Evolutionary conservation across 2,888 invertebrate species (phyloP).

Genomic region (Acanthosepion lycidas): DNA sequence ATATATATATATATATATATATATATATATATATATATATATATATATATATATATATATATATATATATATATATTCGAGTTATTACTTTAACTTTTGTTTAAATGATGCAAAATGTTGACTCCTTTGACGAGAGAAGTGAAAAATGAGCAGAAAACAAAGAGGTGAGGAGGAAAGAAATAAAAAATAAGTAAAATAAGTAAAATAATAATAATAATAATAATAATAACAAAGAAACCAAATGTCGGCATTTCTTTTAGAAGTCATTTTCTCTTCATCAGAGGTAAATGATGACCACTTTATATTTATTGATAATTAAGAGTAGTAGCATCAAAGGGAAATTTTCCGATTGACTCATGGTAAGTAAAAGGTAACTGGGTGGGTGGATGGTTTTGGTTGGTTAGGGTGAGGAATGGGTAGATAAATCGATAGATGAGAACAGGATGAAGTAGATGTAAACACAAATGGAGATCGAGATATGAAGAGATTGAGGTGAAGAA

Average conservation of each 20-base stretch:
- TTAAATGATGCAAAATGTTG: background rate
- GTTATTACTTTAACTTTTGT: background rate
- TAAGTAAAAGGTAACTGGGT: background rate
- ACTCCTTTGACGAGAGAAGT: background rate
- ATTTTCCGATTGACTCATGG: background rate
- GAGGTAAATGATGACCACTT: background rate
- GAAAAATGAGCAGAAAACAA: background rate
- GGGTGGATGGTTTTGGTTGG: background rate
- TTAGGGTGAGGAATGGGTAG: background rate
- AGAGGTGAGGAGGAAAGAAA: background rate
- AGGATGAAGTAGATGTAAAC: background rate
- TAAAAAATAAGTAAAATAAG: background rate
- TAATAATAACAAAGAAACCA: background rate
- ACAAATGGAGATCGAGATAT: background rate
- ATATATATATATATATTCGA: background rate
- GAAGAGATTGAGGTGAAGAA: too few species aligned
- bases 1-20: too few species aligned
- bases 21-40: background rate
- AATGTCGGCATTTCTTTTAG: background rate
- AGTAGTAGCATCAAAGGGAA: background rate
- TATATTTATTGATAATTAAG: constrained; percentile 33
- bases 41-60: background rate
- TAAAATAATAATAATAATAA: background rate
- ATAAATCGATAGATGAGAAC: background rate
- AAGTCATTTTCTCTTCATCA: background rate